Evolutionary conservation across 2,888 invertebrate species (phyloP), one percentile per base, ranked within the genome.

Genomic region (Drosophila subsilvestris): DNA sequence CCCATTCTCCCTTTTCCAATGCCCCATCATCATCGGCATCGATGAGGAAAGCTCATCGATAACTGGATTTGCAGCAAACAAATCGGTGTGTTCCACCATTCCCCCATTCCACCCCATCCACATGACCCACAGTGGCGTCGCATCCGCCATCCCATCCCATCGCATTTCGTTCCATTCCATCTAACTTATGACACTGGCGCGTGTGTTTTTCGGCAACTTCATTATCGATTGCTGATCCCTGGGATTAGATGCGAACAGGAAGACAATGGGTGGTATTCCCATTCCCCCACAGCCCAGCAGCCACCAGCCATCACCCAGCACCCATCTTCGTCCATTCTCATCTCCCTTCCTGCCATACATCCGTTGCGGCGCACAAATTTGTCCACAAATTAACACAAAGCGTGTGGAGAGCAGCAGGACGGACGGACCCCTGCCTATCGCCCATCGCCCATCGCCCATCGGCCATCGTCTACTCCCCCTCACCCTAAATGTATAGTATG

Each of bases 41-140:
- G 37, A 37, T 37, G 37, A n/a, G 37, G 37, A 69, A 76, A 72
- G 67, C 72, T 25, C 49, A 76, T 88, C 86, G 88, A 89, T 89
- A 89, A 89, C 85, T 81, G 86, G 89, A 88, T 89, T 89, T 89
- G 78, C 75, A 75, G 77, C 78, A 81, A 89, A 88, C 88, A 89
- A 88, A 89, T 88, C 79, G 88, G 60, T 75, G 12, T 50, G 59
- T 56, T 49, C 56, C 44, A 47, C 57, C 49, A 14, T 32, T 25
- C 6, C 22, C 25, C 53, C 73, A 50, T 49, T 9, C 14, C 44
- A 9, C 4, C 25, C 25, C 25, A 50, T 44, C 47, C 17, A n/a
- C n/a, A n/a, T n/a, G n/a, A n/a, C 6, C 9, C 25, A 12, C 57
- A 47, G 18, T 12, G 51, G 18, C 17, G 53, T 47, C 48, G 18